Evolutionary conservation across 2,888 invertebrate genomes (phyloP).

Genomic region (Conchocele bisecta): DNA sequence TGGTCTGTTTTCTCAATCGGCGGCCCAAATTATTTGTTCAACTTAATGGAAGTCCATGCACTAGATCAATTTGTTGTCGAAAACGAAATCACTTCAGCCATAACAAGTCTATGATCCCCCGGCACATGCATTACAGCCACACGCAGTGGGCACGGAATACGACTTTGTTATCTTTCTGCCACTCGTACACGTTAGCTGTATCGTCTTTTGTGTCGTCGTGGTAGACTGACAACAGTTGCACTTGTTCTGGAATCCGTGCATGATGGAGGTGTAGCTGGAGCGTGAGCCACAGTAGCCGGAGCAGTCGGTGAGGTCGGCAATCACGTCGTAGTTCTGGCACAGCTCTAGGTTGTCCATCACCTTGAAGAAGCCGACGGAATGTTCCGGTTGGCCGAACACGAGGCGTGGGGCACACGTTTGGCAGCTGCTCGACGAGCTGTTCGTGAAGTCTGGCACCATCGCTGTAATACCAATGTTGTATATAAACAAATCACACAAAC

Average conservation of each 20-base stretch:
- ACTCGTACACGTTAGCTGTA: constrained; percentile 66
- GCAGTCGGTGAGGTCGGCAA: constrained; percentile 70
- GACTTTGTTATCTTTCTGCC: constrained; percentile 64
- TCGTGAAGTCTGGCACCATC: background rate
- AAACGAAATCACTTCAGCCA: no score
- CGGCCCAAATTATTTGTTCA: no score
- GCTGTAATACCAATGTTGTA: no score
- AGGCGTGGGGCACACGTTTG: constrained; percentile 66
- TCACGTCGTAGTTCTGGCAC: constrained; percentile 67
- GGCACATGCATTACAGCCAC: constrained; percentile 69
- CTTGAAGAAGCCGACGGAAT: constrained; percentile 69
- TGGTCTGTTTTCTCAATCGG: no score
- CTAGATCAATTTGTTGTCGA: no score
- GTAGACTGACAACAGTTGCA: constrained; percentile 72
- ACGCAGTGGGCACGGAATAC: constrained; percentile 66
- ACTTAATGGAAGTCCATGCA: no score
- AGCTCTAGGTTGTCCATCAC: constrained; percentile 58
- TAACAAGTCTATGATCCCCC: constrained; percentile 40
- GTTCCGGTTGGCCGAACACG: constrained; percentile 62
- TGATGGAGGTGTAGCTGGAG: constrained; percentile 63
- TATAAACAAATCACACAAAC: no score
- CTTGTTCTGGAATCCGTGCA: constrained; percentile 65
- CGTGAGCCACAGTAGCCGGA: constrained; percentile 70
- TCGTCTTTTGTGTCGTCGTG: constrained; percentile 49
- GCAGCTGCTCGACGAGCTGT: constrained; percentile 46